Base-by-base conservation (phyloP, 1,140 invertebrate species). In the Lordiphosa stackelbergi region DNA sequence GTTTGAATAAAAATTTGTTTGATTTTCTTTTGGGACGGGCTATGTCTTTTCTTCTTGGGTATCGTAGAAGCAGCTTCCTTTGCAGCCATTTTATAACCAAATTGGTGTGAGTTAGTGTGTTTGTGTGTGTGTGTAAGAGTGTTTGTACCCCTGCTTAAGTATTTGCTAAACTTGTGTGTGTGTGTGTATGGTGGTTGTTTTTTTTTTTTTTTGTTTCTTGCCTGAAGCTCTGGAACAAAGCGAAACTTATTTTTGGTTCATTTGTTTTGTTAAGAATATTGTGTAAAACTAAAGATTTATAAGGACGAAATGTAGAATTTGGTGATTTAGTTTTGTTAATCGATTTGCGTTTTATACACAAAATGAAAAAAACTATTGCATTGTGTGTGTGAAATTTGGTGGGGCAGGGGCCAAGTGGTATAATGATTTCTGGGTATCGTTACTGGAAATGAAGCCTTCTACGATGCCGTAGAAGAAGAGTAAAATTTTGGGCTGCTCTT, bases 301-400 rank as follows among this genome's bases (percentile, higher is more conserved):
- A 83, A 81, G 11, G 35, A 72, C 75, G 77, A 81, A 81, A 81
- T 72, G 40, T 7, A 31, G 72, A 69, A 75, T 79, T 79, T 81
- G 81, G 75, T 19, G 8, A 71, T 75, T 75, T 31, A 11, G 47
- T 40, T 51, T 51, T 28, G 16, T 19, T 22, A 52, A 75, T 75
- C 66, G 77, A 84, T 84, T 77, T 81, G 75, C 77, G 59, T 71
- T 81, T 83, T 71, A 49, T 74, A 83, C 77, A 83, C 77, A 84
- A 83, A 83, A 83, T 83, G 78, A 83, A 70, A 83, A 83, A 83
- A 83, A 83, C 77, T 83, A 83, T 83, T 83, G 77, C 77, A 83
- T 83, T 77, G 77, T 64, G 78, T 83, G 78, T 83, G 77, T 73
- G 54, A 71, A 54, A 63, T 83, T 70, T 49, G 51, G 19, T 9